phyloP scores from a whole-genome alignment of 2,888 invertebrate species.

The Dryobota labecula region DNA sequence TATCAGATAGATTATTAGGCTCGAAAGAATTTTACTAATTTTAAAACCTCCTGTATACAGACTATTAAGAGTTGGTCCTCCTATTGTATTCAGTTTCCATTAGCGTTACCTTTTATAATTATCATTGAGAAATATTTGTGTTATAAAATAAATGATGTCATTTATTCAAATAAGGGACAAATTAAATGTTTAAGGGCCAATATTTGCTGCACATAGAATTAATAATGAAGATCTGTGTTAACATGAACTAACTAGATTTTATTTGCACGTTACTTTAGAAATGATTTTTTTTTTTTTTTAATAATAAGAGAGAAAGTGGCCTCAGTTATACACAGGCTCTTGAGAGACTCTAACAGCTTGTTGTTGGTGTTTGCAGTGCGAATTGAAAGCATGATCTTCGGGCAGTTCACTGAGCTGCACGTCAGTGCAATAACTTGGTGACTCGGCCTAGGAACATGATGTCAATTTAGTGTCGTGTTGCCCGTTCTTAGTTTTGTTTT shows the following conservation, averaged over 20 bases:
- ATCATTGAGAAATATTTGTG: constrained; percentile 23
- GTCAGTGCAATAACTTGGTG: no score
- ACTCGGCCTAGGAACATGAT: no score
- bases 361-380: no score
- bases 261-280: not conserved
- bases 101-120: constrained; percentile 41
- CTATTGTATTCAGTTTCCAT: constrained; percentile 49
- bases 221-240: constrained; percentile 4
- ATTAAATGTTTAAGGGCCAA: constrained; percentile 18
- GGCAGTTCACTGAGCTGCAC: no score
- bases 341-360: no score
- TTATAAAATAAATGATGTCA: constrained; percentile 20
- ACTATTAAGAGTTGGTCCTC: constrained; percentile 1
- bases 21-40: not conserved
- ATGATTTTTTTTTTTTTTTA: not conserved
- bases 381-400: no score
- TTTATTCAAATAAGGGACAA: constrained; percentile 37
- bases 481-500: no score
- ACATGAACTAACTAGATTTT: not conserved
- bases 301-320: no score
- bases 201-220: constrained; percentile 25
- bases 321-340: no score
- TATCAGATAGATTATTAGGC: no score
- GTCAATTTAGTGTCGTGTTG: no score
- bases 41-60: constrained; percentile 15